Evolutionary conservation across 2,888 invertebrate species (phyloP), one percentile per base, ranked within the genome.

Genomic region (Drosophila prolongata): DNA sequence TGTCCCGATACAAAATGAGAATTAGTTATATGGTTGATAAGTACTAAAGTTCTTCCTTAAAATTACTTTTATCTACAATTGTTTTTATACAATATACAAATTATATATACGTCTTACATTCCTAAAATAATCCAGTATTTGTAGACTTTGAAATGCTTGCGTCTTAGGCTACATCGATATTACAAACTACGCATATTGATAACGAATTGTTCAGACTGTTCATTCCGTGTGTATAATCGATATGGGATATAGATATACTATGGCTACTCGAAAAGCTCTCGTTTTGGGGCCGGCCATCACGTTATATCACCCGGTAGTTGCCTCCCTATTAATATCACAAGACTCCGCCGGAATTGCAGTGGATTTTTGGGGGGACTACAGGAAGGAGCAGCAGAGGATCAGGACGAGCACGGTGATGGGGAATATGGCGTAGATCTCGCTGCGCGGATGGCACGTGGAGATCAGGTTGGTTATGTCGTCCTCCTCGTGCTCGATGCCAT

Each of bases 361-460:
- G 24, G 24, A 4, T 24, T 14, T 54, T 16, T 62, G 13, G 35
- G 40, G 30, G 30, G 40, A 52, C 82, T 94, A 97, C 93, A 97
- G 94, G 93, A 97, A 97, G 85, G 97, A 96, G 93, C 96, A 97
- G 83, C 95, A 93, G 58, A 97, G 92, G 90, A 97, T 95, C 55
- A 96, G 93, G 89, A 97, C 93, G 71, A 97, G 92, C 74, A 96
- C 96, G 42, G 95, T 91, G 75, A 96, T 94, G 34, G 97, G 97
- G 87, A 97, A 97, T 81, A 97, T 93, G 53, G 96, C 94, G 89
- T 97, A 97, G 46, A 97, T 93, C 37, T 95, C 94, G 93, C 96
- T 95, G 77, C 97, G 93, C 9, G 97, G 97, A 91, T 96, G 95
- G 89, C 97, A 97, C 6, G 95, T 95, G 55, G 97, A 97, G 70